Evolutionary conservation across 2,113 vertebrate genomes (phyloP).

Genomic region (Hyaena hyaena): DNA sequence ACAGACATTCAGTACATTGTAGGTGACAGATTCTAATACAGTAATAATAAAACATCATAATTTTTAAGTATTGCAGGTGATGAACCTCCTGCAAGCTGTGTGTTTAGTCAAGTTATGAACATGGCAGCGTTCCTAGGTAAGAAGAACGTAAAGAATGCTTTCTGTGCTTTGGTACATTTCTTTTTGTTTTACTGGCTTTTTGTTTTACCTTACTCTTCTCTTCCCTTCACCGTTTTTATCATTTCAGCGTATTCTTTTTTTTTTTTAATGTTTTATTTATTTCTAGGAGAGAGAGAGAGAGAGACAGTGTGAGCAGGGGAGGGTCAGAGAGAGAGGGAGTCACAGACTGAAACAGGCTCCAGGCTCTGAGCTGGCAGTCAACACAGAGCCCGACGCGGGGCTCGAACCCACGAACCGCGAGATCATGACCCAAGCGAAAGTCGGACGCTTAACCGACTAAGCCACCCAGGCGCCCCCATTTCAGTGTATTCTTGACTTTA

Average conservation of each 20-base stretch:
- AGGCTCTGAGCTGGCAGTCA: no score
- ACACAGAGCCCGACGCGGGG: no score
- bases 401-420: no score
- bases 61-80: conserved; percentile 92
- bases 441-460: no score
- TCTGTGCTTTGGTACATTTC: neutral
- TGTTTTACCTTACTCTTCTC: conserved; percentile 25
- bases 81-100: conserved; percentile 93
- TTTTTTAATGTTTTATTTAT: no score
- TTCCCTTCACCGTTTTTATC: neutral
- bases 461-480: neutral
- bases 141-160: conserved; percentile 50
- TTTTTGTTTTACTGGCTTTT: neutral
- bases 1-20: neutral
- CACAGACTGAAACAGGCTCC: no score
- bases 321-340: no score
- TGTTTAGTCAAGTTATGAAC: conserved; percentile 96
- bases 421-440: no score
- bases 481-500: neutral
- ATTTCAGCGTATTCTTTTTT: neutral
- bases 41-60: conserved; percentile 66
- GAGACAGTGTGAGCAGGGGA: no score
- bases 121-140: conserved; percentile 95
- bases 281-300: no score
- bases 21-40: neutral